phyloP scores from a whole-genome alignment of 2,888 invertebrate species.

The Cheilosia variabilis region DNA sequence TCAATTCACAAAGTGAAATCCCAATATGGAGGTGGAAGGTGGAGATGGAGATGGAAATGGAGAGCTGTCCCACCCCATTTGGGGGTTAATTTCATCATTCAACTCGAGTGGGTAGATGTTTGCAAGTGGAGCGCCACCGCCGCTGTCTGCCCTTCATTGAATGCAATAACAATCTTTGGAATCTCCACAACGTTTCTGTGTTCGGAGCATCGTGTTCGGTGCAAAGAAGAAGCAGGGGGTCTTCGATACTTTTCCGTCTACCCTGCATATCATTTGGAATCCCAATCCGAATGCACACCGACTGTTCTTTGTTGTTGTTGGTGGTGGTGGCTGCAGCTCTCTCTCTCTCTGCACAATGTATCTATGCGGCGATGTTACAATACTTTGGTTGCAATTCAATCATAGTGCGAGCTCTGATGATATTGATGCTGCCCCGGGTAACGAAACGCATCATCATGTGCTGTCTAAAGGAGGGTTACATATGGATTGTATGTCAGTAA shows the following conservation, averaged over 20 bases:
- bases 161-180: constrained; percentile 56
- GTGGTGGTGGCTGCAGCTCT: not conserved
- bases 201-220: not conserved
- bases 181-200: constrained; percentile 21
- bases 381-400: constrained; percentile 71
- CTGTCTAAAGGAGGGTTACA: not conserved
- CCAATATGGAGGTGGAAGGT: constrained; percentile 21
- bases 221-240: constrained; percentile 4
- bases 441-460: constrained; percentile 50
- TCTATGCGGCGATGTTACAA: constrained; percentile 38
- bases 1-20: constrained; percentile 67
- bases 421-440: constrained; percentile 58
- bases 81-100: constrained; percentile 71
- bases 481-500: constrained; percentile 46
- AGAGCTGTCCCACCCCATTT: not conserved
- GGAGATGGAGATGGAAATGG: not conserved
- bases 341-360: constrained; percentile 15
- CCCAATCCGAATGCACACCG: constrained; percentile 33
- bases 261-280: constrained; percentile 55
- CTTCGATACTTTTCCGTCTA: not conserved
- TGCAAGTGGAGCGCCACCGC: constrained; percentile 10
- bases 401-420: constrained; percentile 59
- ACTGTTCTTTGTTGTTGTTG: not conserved
- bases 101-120: constrained; percentile 32
- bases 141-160: constrained; percentile 31